phyloP scores from a whole-genome alignment of 2,113 vertebrate species.

The Hyperopisus bebe region DNA sequence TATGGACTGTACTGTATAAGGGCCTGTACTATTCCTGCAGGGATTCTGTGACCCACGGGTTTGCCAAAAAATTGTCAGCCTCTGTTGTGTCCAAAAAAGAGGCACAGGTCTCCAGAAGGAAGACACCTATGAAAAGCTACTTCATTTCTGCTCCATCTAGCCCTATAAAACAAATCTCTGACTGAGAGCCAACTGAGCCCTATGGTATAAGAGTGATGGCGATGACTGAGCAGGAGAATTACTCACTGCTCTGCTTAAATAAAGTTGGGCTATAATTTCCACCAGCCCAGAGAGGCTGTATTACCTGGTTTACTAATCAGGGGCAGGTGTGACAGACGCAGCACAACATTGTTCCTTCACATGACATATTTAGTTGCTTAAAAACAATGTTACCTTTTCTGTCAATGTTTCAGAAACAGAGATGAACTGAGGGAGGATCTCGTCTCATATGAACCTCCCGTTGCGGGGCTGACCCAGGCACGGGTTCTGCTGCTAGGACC shows the following conservation, averaged over 20 bases:
- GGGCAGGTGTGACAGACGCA: not conserved
- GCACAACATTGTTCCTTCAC: not conserved
- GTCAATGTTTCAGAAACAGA: slow-evolving; percentile 13
- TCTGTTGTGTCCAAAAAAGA: no score
- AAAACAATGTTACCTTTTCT: not conserved
- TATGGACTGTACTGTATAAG: no score
- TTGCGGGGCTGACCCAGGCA: not conserved
- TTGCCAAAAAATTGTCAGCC: no score
- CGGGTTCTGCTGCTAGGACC: slow-evolving; percentile 30
- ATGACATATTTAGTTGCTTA: not conserved
- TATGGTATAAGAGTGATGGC: not conserved
- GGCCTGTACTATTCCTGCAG: no score
- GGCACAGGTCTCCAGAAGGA: no score
- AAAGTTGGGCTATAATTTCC: not conserved
- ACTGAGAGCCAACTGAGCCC: not conserved
- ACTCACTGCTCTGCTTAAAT: no score
- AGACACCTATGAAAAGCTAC: no score
- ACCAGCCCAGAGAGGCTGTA: not conserved
- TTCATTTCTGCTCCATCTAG: not conserved
- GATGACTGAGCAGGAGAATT: no score
- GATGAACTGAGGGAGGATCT: slow-evolving; percentile 10
- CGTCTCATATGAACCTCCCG: not conserved
- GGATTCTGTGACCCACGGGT: no score
- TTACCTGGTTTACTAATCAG: not conserved
- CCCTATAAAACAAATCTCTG: not conserved